phyloP scores from a whole-genome alignment of 30 jellyfish, hydroid and myxozoan species.

The Turritopsis dohrnii region DNA sequence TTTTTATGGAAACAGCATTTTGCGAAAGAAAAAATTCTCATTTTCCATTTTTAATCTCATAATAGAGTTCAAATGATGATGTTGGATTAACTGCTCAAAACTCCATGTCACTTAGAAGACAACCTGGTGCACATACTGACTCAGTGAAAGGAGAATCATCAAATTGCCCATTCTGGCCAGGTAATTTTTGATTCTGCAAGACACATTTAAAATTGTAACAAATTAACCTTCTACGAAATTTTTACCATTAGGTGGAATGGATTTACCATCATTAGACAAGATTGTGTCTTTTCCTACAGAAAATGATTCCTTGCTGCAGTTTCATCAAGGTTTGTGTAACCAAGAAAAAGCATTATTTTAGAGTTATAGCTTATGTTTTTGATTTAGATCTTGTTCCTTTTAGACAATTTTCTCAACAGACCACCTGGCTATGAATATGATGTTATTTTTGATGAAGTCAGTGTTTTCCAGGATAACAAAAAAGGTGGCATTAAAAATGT shows the following conservation, averaged over 20 bases:
- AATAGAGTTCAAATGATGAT: constrained; percentile 38
- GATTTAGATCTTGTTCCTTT: constrained; percentile 7
- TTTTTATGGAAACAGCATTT: not conserved
- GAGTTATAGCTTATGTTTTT: not conserved
- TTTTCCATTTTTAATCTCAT: not conserved
- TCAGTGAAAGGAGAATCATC: constrained; percentile 76
- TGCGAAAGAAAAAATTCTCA: not conserved
- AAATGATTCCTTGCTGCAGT: not conserved
- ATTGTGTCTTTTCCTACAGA: not conserved
- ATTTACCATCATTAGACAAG: constrained; percentile 19
- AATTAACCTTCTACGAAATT: not conserved
- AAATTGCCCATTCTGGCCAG: constrained; percentile 85
- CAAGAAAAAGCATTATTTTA: not conserved
- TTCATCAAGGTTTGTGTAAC: not conserved
- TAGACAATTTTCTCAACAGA: constrained; percentile 41
- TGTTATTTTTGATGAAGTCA: constrained; percentile 36
- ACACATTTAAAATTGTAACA: not conserved
- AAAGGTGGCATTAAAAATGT: not conserved
- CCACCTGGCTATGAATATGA: constrained; percentile 80
- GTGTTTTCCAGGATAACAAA: not conserved
- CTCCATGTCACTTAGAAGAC: constrained; percentile 69
- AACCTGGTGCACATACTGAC: constrained; percentile 75
- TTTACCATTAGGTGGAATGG: constrained; percentile 13
- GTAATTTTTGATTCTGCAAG: not conserved
- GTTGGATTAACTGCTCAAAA: constrained; percentile 79